Evolutionary conservation across 2,113 vertebrate species (phyloP), one percentile per base, ranked within the genome.

Genomic region (Capreolus pygargus): DNA sequence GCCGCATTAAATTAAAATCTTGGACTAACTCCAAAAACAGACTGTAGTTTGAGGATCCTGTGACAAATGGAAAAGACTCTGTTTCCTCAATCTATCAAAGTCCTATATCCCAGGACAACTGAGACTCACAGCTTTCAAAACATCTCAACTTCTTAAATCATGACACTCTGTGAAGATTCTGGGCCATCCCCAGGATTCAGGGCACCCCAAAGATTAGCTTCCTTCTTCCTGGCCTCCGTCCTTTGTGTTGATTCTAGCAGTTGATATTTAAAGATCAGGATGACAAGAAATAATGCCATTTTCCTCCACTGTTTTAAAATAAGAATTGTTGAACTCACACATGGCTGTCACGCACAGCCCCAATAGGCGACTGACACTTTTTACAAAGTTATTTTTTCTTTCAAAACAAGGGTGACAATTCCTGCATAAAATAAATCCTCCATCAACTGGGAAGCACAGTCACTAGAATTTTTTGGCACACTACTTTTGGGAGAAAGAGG

Each of bases 111-210:
- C 28, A 60, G 70, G 43, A 81, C 93, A 97, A 88, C 87, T 60
- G 61, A 96, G 91, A 95, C 21, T 94, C 87, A 89, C 86, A 97
- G 89, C 74, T 97, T 97, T 92, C 82, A 89, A 92, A 97, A 97
- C 93, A 96, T 84, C 79, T 76, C 74, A 36, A 55, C 57, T 70
- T 61, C 45, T 58, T 28, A 57, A 70, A 60, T 52, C 60, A 87
- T 0, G 5, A 76, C 86, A 58, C 54, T 89, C 57, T 76, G 43
- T n/a, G 33, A 95, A 86, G 74, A 16, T 93, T 90, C 67, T 54
- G 74, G 86, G 28, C 21, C 39, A 58, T 91, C 60, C 16, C 11
- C 2, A 23, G 58, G 86, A 83, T 50, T 79, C 43, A 78, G 67
- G 23, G 27, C 61, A 50, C 86, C 90, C 55, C 43, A 85, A 54